Base-by-base conservation (phyloP, 2,888 invertebrate genomes). In the Lepetodrilus schrolli region DNA sequence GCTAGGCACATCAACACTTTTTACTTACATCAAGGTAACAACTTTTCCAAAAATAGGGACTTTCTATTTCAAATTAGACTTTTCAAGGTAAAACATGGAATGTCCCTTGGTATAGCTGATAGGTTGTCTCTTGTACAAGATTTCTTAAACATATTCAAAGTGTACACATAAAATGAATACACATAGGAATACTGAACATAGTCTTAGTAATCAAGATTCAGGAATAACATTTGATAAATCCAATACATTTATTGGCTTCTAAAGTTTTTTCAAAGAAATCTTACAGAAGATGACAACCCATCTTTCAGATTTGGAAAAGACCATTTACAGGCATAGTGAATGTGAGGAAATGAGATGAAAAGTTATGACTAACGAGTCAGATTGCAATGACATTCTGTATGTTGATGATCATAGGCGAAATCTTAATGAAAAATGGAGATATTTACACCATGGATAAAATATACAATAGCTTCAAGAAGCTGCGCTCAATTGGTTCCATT, bases 21-120 rank as follows among this genome's bases (percentile, higher is more conserved):
- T 43, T 43, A 30, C 34, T 30, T 17, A 58, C 34, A 58, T 58
- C 58, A 34, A 58, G 17, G 26, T 58, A 58, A 58, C 58, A 58
- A 58, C 34, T 58, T 30, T 34, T 58, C 34, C 58, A 58, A 58
- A 58, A 58, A 58, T 58, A 58, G 58, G 58, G 58, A 58, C 58
- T 58, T 58, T 43, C 43, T 43, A 43, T 43, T 58, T 58, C 58
- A 58, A 58, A 58, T 58, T 30, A 58, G 26, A 58, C 26, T 58
- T 58, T 58, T 58, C 58, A 58, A 58, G 58, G 34, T 21, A 58
- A 30, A 58, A 58, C 58, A 58, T 58, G 58, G 58, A 58, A 58
- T 58, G 58, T 58, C 58, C 58, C 58, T 58, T 34, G 34, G 34
- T 26, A 58, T 17, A 58, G 26, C 34, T 30, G 58, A 58, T 3